Conservation (phyloP, 30 jellyfish, hydroid and myxozoan species). For the Aurelia sp. region DNA sequence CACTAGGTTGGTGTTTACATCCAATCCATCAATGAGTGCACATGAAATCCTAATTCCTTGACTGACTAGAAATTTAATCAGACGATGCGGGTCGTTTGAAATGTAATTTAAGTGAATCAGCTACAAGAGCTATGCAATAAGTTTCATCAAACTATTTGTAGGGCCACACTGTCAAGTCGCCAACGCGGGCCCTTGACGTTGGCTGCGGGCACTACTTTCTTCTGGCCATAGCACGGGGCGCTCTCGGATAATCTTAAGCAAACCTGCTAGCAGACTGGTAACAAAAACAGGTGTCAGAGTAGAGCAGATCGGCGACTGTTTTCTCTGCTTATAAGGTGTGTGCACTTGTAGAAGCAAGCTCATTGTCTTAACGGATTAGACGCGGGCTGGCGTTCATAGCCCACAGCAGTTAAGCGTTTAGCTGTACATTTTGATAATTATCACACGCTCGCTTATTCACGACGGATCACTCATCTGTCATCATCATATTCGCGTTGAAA, state of each 20-base stretch:
- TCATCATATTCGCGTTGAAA: constrained; percentile 46
- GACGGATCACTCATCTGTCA: constrained; percentile 3
- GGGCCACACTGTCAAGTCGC: constrained; percentile 73
- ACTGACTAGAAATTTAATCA: constrained; percentile 70
- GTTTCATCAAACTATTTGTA: constrained; percentile 51
- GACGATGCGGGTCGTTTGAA: constrained; percentile 75
- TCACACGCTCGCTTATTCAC: constrained; percentile 27
- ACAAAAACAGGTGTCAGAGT: constrained; percentile 73
- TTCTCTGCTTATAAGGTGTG: constrained; percentile 68
- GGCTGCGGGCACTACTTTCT: constrained; percentile 1
- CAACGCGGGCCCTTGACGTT: constrained; percentile 44
- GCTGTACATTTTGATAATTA: constrained; percentile 27
- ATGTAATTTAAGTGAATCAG: constrained; percentile 67
- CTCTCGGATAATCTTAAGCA: constrained; percentile 46
- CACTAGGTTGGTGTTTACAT: constrained; percentile 16
- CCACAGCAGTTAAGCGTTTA: constrained; percentile 32
- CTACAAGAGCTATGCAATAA: constrained; percentile 65
- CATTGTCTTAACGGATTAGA: constrained; percentile 77
- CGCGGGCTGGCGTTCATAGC: constrained; percentile 80
- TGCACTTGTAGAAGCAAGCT: constrained; percentile 72
- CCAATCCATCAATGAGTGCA: constrained; percentile 16
- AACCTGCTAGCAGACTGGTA: constrained; percentile 80
- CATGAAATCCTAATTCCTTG: constrained; percentile 52
- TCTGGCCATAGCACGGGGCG: constrained; percentile 37
- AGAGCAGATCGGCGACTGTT: constrained; percentile 73